A percentile compares a stretch with the other conserved stretches of the same genome.
These are phyloP conservation scores for Drosophila vallismaia DNA, from an alignment of 2,888 invertebrate species.

Conservation along the genomic window DNA sequence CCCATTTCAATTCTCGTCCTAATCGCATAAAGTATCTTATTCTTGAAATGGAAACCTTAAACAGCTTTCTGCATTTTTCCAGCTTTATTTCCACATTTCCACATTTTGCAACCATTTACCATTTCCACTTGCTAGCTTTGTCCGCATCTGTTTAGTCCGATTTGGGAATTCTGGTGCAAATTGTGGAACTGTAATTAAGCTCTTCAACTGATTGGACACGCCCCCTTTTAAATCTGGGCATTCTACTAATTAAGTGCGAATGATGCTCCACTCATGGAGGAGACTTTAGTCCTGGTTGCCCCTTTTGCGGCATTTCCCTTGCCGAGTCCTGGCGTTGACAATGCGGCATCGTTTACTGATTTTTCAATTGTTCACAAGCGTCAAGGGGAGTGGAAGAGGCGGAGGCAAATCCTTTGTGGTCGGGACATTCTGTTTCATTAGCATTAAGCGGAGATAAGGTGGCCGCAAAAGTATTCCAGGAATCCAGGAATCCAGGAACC, in stretches of 20 bases:
- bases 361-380: constrained; percentile 49
- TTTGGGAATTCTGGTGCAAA: constrained; percentile 26
- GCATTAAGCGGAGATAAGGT: constrained; percentile 21
- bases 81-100: constrained; percentile 13
- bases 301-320: constrained; percentile 4
- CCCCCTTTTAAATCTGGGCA: constrained; percentile 45
- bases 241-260: constrained; percentile 52
- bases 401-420: constrained; percentile 13
- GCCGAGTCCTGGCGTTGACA: constrained; percentile 33
- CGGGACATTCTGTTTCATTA: constrained; percentile 40
- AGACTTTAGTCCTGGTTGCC: constrained; percentile 1
- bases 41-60: constrained; percentile 23
- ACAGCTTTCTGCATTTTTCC: constrained; percentile 12
- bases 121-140: constrained; percentile 3
- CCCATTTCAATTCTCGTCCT: background rate
- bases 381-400: constrained; percentile 1
- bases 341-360: constrained; percentile 50
- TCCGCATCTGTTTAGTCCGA: constrained; percentile 32
- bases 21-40: constrained; percentile 26
- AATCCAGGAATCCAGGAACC: constrained; percentile 19
- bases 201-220: constrained; percentile 42
- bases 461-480: constrained; percentile 37
- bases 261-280: constrained; percentile 35
- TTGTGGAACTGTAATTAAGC: constrained; percentile 44
- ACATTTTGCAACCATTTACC: constrained; percentile 26